Evolutionary conservation across 2,113 vertebrate genomes (phyloP).

Genomic region (Fulica atra): DNA sequence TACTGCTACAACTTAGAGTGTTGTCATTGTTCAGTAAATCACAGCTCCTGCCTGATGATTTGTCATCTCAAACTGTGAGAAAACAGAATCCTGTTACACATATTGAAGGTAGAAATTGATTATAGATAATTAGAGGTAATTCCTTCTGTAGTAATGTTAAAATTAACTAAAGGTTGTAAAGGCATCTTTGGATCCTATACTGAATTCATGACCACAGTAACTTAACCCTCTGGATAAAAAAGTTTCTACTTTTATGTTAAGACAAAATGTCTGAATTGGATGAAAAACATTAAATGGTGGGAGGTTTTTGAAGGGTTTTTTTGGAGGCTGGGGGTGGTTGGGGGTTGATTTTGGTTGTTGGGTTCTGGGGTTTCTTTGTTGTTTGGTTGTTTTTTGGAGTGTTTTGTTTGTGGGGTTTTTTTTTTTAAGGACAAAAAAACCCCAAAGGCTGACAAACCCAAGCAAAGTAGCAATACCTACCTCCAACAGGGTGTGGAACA

Average conservation of each 20-base stretch:
- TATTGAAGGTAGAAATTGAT: not conserved
- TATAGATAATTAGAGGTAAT: not conserved
- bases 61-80: not conserved
- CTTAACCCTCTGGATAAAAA: not conserved
- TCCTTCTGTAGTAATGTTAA: not conserved
- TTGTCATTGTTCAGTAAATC: not conserved
- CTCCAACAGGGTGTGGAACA: conserved; percentile 75
- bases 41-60: not conserved
- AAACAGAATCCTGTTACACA: not conserved
- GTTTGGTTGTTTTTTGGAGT: too few species aligned
- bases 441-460: not conserved
- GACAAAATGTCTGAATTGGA: not conserved
- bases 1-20: not conserved
- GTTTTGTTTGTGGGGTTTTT: not conserved
- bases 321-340: too few species aligned
- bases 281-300: not conserved
- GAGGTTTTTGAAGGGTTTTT: too few species aligned
- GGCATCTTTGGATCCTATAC: not conserved
- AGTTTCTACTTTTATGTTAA: not conserved
- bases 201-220: not conserved
- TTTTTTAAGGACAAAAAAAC: rapidly evolving
- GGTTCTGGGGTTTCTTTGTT: too few species aligned
- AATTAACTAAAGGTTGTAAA: not conserved
- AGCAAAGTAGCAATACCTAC: conserved; percentile 71
- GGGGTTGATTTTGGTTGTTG: too few species aligned